Evolutionary conservation across 2,113 vertebrate genomes (phyloP).

Genomic region (Stercorarius parasiticus): DNA sequence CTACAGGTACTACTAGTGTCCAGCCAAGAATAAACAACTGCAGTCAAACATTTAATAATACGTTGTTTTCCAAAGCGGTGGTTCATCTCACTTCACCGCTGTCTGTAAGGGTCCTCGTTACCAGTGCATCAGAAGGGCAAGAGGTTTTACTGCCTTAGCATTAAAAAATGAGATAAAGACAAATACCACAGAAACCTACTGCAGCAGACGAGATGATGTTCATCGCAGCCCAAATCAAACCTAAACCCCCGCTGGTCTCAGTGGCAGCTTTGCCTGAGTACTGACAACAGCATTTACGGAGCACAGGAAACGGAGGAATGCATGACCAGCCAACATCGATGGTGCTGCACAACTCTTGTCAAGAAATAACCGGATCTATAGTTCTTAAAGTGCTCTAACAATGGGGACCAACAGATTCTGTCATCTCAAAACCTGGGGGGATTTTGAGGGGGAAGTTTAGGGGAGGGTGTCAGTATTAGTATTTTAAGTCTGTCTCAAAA

Average conservation of each 20-base stretch:
- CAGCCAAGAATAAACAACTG: background rate
- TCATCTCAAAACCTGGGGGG: background rate
- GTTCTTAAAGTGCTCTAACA: background rate
- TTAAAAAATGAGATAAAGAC: background rate
- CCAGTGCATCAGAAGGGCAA: background rate
- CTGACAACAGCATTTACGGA: background rate
- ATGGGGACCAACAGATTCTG: background rate
- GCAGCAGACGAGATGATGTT: background rate
- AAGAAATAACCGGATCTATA: background rate
- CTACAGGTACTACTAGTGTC: background rate
- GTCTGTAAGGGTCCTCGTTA: background rate
- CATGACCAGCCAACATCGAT: background rate
- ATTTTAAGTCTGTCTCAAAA: background rate
- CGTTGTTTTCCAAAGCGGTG: background rate
- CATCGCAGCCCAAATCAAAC: background rate
- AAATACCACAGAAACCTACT: background rate
- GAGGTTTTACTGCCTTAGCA: background rate
- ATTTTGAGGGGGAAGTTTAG: background rate
- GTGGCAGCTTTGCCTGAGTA: background rate
- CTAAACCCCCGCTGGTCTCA: background rate
- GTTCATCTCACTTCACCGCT: background rate
- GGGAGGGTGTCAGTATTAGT: background rate
- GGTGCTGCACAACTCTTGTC: background rate
- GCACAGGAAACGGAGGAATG: accelerated
- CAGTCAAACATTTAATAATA: background rate